phyloP scores from a whole-genome alignment of 2,797 vertebrate species.

The Leucoraja ocellata region DNA sequence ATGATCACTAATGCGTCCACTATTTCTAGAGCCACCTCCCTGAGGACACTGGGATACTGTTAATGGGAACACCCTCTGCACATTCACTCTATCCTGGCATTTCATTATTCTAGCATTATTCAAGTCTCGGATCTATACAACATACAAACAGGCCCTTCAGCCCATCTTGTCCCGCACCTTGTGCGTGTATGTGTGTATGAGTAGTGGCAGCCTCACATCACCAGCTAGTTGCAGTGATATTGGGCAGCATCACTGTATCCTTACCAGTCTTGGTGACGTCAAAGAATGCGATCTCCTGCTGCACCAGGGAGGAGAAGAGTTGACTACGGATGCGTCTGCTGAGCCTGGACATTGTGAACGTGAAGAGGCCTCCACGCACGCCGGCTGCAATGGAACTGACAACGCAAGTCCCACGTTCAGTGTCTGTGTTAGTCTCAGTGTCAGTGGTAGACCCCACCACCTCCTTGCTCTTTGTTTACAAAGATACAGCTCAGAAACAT shows the following conservation, averaged over 20 bases:
- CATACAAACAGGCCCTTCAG: too few relatives aligned
- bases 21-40: too few relatives aligned
- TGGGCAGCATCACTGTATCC: not conserved
- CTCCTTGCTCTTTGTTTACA: too few relatives aligned
- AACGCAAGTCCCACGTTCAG: not conserved
- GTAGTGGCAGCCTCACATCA: not conserved
- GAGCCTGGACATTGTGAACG: conserved; percentile 54
- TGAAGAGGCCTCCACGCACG: conserved; percentile 66
- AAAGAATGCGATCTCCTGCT: conserved; percentile 78
- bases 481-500: too few relatives aligned
- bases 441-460: too few relatives aligned
- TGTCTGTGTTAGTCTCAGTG: conserved; percentile 42
- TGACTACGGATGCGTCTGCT: conserved; percentile 58
- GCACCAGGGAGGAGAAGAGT: conserved; percentile 68
- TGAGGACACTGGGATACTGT: too few relatives aligned
- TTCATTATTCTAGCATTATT: too few relatives aligned
- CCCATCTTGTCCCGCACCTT: too few relatives aligned
- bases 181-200: not conserved
- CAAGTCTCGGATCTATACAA: too few relatives aligned
- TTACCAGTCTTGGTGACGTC: conserved; percentile 69
- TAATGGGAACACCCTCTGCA: too few relatives aligned
- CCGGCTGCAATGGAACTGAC: conserved; percentile 50
- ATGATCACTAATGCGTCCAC: too few relatives aligned
- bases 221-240: not conserved
- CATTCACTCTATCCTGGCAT: too few relatives aligned